A percentile compares a stretch with the other conserved stretches of the same genome.
These are phyloP conservation scores for Taphrorychus bicolor DNA, from an alignment of 2,888 invertebrate genomes.

Conservation along the genomic window DNA sequence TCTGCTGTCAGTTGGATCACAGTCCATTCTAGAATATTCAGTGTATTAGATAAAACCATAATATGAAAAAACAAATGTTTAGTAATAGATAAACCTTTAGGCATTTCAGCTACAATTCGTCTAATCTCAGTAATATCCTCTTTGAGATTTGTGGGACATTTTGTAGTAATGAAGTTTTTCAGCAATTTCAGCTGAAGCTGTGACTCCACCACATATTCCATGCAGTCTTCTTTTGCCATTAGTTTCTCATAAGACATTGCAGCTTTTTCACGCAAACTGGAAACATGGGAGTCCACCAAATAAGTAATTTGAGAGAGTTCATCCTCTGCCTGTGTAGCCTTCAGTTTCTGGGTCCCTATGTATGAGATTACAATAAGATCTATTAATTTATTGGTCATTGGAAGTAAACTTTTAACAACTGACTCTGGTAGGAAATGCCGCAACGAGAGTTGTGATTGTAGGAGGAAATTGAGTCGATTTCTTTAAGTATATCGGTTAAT, in stretches of 20 bases:
- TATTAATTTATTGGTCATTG: neutral
- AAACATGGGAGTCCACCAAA: conserved; percentile 54
- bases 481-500: conserved; percentile 31
- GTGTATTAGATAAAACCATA: neutral
- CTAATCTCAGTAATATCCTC: conserved; percentile 48
- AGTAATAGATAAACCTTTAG: conserved; percentile 56
- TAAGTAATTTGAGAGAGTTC: conserved; percentile 53
- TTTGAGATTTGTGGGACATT: conserved; percentile 44
- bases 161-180: conserved; percentile 48
- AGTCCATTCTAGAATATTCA: conserved; percentile 65
- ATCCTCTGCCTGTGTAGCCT: conserved; percentile 46
- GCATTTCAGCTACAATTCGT: conserved; percentile 52
- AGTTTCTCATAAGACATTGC: conserved; percentile 49
- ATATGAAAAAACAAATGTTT: too few species aligned
- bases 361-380: neutral
- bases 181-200: conserved; percentile 42
- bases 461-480: conserved; percentile 26
- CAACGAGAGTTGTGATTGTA: conserved; percentile 36
- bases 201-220: conserved; percentile 5
- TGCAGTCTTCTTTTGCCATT: conserved; percentile 22
- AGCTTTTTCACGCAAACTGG: conserved; percentile 51
- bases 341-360: conserved; percentile 48
- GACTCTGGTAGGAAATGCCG: conserved; percentile 46
- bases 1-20: conserved; percentile 65
- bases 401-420: conserved; percentile 11